phyloP scores from a whole-genome alignment of 2,888 invertebrate species.

The Achlya flavicornis region DNA sequence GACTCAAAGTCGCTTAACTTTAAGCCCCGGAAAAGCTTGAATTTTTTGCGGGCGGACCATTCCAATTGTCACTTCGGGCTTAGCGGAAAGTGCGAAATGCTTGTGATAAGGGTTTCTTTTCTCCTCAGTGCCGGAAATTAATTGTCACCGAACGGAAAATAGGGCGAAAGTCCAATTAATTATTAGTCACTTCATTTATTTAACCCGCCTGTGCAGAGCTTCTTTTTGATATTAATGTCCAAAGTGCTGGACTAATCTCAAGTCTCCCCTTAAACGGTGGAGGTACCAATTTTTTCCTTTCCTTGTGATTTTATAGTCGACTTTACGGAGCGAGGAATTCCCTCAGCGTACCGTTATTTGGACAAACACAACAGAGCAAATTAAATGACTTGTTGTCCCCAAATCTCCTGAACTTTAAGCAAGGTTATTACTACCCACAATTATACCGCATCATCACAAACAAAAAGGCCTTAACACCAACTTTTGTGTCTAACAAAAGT shows the following conservation, averaged over 20 bases:
- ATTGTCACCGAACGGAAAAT: slow-evolving; percentile 84
- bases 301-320: slow-evolving; percentile 42
- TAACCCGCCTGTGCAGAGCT: slow-evolving; percentile 73
- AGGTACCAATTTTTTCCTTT: slow-evolving; percentile 40
- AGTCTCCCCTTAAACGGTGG: slow-evolving; percentile 51
- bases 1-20: slow-evolving; percentile 9
- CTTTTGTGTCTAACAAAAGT: slow-evolving; percentile 71
- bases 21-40: slow-evolving; percentile 19
- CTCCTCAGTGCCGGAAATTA: slow-evolving; percentile 79
- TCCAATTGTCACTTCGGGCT: slow-evolving; percentile 71
- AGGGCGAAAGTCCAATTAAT: slow-evolving; percentile 83
- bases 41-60: slow-evolving; percentile 52
- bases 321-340: slow-evolving; percentile 17
- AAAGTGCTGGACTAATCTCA: slow-evolving; percentile 68
- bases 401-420: slow-evolving; percentile 35
- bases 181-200: slow-evolving; percentile 84
- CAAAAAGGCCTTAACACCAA: slow-evolving; percentile 66
- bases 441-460: slow-evolving; percentile 59
- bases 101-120: slow-evolving; percentile 82
- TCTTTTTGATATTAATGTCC: slow-evolving; percentile 77
- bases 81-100: slow-evolving; percentile 70
- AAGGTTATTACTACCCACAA: slow-evolving; percentile 61
- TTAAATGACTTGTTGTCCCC: slow-evolving; percentile 17
- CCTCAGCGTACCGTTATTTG: neutral
- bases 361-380: slow-evolving; percentile 11